Percentiles rank a stretch among this genome's conserved stretches.
Conservation (phyloP, 2,888 invertebrate genomes). For the Cheilosia grossa region DNA sequence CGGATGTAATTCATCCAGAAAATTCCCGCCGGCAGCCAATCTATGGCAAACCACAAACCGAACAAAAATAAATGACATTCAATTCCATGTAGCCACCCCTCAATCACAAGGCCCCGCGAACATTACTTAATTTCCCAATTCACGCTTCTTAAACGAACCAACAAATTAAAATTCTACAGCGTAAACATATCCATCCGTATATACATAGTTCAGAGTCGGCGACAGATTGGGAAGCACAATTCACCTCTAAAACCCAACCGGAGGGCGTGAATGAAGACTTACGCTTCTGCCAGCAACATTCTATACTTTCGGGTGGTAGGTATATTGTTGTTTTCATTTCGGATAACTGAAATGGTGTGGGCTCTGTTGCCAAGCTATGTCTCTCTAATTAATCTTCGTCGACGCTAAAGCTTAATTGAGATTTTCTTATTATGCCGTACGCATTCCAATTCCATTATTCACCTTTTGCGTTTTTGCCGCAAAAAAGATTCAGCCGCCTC, state of each 20-base stretch:
- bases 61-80: constrained; percentile 16
- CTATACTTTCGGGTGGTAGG: constrained; percentile 9
- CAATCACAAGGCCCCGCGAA: constrained; percentile 18
- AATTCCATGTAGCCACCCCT: constrained; percentile 6
- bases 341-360: constrained; percentile 46
- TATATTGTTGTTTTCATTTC: constrained; percentile 54
- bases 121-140: constrained; percentile 71
- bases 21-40: constrained; percentile 31
- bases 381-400: constrained; percentile 70
- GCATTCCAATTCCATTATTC: constrained; percentile 65
- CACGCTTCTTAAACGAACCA: constrained; percentile 73
- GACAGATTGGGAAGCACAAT: constrained; percentile 1
- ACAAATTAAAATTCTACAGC: constrained; percentile 68
- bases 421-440: constrained; percentile 73
- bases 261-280: constrained; percentile 23
- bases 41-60: constrained; percentile 28
- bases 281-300: constrained; percentile 27
- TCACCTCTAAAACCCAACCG: background rate
- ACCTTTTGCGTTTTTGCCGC: constrained; percentile 57
- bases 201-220: background rate
- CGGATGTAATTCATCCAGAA: constrained; percentile 53
- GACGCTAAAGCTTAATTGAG: constrained; percentile 69
- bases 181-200: constrained; percentile 18
- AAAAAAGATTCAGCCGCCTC: constrained; percentile 28
- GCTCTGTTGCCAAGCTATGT: background rate